A percentile compares a stretch with the other conserved stretches of the same genome.
phyloP scores from a whole-genome alignment of 2,113 vertebrate genomes.

The Melanerpes formicivorus region DNA sequence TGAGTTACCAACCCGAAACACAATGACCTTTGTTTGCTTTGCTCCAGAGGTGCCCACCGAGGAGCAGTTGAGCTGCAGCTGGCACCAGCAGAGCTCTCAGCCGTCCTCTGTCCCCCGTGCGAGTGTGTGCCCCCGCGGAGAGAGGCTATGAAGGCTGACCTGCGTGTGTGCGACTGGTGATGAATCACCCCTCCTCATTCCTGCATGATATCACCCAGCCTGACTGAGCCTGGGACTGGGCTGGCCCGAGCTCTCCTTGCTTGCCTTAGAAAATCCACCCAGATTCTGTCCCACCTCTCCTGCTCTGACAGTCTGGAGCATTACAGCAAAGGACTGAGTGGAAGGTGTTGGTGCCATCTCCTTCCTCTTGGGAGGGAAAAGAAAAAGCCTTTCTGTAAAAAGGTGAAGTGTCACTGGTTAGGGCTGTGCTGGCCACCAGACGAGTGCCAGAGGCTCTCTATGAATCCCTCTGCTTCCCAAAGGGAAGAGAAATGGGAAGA shows the following conservation, averaged over 20 bases:
- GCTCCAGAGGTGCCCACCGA: background rate
- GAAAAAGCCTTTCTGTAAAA: background rate
- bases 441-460: too few relatives aligned
- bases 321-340: background rate
- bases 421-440: too few relatives aligned
- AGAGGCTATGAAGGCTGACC: background rate
- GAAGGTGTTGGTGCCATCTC: background rate
- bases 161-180: background rate
- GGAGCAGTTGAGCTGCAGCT: background rate
- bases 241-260: slow-evolving; percentile 1
- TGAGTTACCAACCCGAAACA: fast-evolving
- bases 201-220: slow-evolving; percentile 44
- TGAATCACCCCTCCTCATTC: slow-evolving; percentile 60
- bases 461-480: too few relatives aligned
- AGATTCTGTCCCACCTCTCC: background rate
- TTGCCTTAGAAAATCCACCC: background rate
- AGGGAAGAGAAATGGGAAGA: too few relatives aligned
- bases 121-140: background rate
- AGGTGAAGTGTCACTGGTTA: background rate
- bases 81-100: background rate
- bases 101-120: background rate
- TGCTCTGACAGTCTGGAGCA: fast-evolving
- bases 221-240: background rate
- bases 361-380: background rate
- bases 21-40: background rate